A percentile compares a stretch with the other conserved stretches of the same genome.
These are phyloP conservation scores for Ctena decussata DNA, from an alignment of 2,888 invertebrate species.

Conservation along the genomic window DNA sequence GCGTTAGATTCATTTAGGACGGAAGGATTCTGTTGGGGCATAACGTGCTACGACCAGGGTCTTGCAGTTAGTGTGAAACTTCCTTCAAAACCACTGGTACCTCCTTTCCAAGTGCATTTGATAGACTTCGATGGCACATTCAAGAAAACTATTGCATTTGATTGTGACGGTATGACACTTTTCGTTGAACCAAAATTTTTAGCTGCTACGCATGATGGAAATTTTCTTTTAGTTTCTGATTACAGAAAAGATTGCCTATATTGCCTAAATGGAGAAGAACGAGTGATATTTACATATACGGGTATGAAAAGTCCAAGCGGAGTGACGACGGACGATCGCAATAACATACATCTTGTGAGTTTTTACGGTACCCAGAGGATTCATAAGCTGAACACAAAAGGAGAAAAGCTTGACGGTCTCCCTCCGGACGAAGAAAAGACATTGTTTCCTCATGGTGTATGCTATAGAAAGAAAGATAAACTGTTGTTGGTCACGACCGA, in stretches of 20 bases:
- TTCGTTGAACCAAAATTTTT: conserved; percentile 61
- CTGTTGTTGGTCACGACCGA: conserved; percentile 57
- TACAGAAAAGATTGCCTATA: conserved; percentile 50
- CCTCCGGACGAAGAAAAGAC: conserved; percentile 51
- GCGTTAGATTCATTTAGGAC: conserved; percentile 43
- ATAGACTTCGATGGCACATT: conserved; percentile 55
- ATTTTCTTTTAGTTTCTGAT: conserved; percentile 54
- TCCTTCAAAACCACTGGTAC: conserved; percentile 33
- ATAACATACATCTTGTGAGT: conserved; percentile 58
- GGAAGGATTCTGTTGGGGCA: conserved; percentile 62
- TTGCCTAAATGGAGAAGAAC: conserved; percentile 59
- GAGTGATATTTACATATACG: conserved; percentile 51
- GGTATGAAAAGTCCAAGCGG: conserved; percentile 62
- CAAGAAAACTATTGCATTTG: conserved; percentile 44
- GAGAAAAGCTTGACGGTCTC: conserved; percentile 55
- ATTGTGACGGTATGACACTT: conserved; percentile 39
- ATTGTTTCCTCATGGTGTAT: conserved; percentile 59
- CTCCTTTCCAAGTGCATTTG: conserved; percentile 58
- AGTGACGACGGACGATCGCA: conserved; percentile 56
- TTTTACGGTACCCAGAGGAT: conserved; percentile 56
- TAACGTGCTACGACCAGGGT: conserved; percentile 59
- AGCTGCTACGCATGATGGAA: conserved; percentile 54
- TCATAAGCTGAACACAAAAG: conserved; percentile 59
- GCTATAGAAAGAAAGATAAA: conserved; percentile 53
- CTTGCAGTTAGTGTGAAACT: conserved; percentile 58